Evolutionary conservation across 2,113 vertebrate species (phyloP), one percentile per base, ranked within the genome.

Genomic region (Cercopithecus mona): DNA sequence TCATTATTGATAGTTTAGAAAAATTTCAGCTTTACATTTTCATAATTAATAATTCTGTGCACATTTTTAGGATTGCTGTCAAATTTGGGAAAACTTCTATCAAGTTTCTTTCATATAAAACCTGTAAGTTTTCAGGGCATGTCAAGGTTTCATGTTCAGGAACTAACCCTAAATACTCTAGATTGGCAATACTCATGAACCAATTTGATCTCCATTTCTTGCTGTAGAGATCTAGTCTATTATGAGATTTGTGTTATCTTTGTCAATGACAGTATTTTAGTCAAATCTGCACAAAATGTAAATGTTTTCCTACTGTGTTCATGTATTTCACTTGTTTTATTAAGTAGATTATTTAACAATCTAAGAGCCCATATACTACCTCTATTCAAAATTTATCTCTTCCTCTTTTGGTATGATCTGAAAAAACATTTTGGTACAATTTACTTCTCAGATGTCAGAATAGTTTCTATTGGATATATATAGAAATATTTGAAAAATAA

Each of bases 271-370:
- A 32, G 17, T 45, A 85, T 86, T 94, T 90, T 45, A 61, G 35
- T 82, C 57, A 92, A 87, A 90, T 90, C 57, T 72, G 40, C 45
- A 95, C 38, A 30, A 81, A 86, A 72, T 68, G 85, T 80, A 80
- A 59, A 14, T 64, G 6, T 82, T 57, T 50, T 16, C 43, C 38
- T 32, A 38, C 7, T 61, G 20, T 88, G 17, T 75, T 96, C 22
- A 72, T 83, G 43, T 83, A 20, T 23, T 88, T 92, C 59, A 83
- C 25, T 83, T 81, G 11, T 92, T 93, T 79, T 94, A 64, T 96
- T 57, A 59, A 40, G 13, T 81, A 85, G 27, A 92, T 75, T 88
- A 75, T 80, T 85, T 81, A 81, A 84, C 13, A 68, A 64, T 64
- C 38, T n/a, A 52, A 81, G 40, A 81, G 10, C 16, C 8, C 20